A percentile compares a stretch with the other conserved stretches of the same genome.
These are phyloP conservation scores for Parasteatoda lunata DNA, from an alignment of 2,888 invertebrate genomes.

Conservation along the genomic window DNA sequence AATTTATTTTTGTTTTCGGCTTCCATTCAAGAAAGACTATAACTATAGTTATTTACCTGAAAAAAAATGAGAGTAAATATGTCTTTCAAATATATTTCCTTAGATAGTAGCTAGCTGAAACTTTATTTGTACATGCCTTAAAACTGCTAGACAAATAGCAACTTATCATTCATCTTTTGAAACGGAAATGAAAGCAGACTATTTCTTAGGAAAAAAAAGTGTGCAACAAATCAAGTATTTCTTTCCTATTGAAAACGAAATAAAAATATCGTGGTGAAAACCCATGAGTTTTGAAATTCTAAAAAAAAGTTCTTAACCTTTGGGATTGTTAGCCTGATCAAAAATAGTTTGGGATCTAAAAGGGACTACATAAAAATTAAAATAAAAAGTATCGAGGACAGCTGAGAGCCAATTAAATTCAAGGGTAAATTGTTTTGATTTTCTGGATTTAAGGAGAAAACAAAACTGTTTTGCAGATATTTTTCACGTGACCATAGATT, in stretches of 20 bases:
- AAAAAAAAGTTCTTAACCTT: slow-evolving; percentile 31
- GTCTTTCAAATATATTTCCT: neutral
- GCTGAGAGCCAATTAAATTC: too few species aligned
- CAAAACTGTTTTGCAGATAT: too few species aligned
- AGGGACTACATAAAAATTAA: neutral
- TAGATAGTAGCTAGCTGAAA: neutral
- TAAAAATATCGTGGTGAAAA: slow-evolving; percentile 30
- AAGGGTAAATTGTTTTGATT: too few species aligned
- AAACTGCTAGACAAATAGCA: slow-evolving; percentile 31
- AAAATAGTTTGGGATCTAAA: neutral
- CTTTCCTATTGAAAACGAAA: slow-evolving; percentile 36
- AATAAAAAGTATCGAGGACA: neutral
- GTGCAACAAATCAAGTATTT: slow-evolving; percentile 23
- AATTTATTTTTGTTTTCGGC: too few species aligned
- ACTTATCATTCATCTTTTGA: slow-evolving; percentile 34
- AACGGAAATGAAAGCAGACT: slow-evolving; percentile 44
- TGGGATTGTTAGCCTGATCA: slow-evolving; percentile 23
- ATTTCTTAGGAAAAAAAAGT: slow-evolving; percentile 26
- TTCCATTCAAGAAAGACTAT: neutral
- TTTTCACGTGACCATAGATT: too few species aligned
- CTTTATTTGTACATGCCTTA: slow-evolving; percentile 8
- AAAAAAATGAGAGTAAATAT: neutral
- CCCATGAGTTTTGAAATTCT: slow-evolving; percentile 28
- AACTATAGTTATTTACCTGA: neutral
- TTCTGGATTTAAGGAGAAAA: too few species aligned